Conservation (phyloP, 2,113 vertebrate genomes). For the Myrmecophaga tridactyla region DNA sequence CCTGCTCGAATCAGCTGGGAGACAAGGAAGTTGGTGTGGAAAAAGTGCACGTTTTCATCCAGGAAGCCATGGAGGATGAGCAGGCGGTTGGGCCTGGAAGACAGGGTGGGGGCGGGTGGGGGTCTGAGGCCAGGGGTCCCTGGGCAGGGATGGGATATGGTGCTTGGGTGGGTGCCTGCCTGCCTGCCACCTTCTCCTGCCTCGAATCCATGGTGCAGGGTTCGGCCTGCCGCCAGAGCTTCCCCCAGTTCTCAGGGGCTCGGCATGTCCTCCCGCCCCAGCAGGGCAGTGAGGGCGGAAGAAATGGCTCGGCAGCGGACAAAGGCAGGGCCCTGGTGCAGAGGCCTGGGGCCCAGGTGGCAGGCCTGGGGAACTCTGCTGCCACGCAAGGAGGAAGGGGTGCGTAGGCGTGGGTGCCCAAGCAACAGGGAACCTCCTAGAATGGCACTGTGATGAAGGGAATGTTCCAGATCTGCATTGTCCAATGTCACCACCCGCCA, state of each 20-base stretch:
- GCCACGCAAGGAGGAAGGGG: not conserved
- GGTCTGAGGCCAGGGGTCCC: not conserved
- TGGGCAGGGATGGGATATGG: no score
- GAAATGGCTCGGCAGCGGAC: not conserved
- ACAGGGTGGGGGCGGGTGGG: not conserved
- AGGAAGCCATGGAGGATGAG: slow-evolving; percentile 98
- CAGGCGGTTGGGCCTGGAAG: slow-evolving; percentile 94
- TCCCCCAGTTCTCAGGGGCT: no score
- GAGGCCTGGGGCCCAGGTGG: no score
- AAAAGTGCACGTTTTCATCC: slow-evolving; percentile 99
- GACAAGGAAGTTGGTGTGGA: slow-evolving; percentile 98
- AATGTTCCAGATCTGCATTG: not conserved
- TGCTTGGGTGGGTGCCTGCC: no score
- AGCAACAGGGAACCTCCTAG: not conserved
- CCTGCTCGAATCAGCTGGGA: slow-evolving; percentile 98
- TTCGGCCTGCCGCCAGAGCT: no score
- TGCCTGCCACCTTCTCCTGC: no score
- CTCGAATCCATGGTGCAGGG: no score
- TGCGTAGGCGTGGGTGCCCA: not conserved
- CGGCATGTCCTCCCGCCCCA: not conserved
- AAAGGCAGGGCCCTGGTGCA: no score
- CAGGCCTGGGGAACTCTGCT: no score
- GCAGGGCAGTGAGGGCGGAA: not conserved
- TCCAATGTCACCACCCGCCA: not conserved
- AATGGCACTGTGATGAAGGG: no score